Percentiles rank a stretch among this genome's conserved stretches.
These are phyloP conservation scores for Anser cygnoides DNA, from an alignment of 2,113 vertebrate genomes.

Conservation along the genomic window DNA sequence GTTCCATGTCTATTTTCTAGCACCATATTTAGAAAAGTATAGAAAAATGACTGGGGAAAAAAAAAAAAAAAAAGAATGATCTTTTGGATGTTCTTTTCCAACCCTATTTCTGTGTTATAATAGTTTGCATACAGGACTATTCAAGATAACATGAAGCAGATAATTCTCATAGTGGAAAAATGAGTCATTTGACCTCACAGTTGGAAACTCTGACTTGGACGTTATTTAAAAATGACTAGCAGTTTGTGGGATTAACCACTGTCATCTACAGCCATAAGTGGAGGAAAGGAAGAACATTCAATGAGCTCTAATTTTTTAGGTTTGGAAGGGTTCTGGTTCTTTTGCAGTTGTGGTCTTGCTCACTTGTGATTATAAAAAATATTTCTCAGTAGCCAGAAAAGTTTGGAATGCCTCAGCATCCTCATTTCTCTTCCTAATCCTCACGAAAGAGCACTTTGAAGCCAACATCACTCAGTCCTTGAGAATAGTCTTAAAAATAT, in stretches of 20 bases:
- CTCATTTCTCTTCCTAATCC: neutral
- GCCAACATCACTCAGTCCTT: neutral
- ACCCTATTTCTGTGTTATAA: neutral
- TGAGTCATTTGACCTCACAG: neutral
- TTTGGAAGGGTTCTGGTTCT: neutral
- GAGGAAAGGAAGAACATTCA: neutral
- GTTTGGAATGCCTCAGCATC: neutral
- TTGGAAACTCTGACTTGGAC: neutral
- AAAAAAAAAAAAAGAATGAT: too few species aligned
- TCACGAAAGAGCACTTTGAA: neutral
- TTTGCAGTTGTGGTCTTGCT: neutral
- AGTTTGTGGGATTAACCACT: neutral
- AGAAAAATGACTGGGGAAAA: neutral
- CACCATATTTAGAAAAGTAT: neutral
- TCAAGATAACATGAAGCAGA: neutral
- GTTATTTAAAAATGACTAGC: neutral
- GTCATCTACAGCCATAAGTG: neutral
- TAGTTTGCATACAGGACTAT: neutral
- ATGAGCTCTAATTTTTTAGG: neutral
- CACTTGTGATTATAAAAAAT: neutral
- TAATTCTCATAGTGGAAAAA: neutral
- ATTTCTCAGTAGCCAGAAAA: neutral
- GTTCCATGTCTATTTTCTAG: neutral
- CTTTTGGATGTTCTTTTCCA: neutral
- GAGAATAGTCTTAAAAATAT: neutral